Percentiles rank a stretch among this genome's conserved stretches.
phyloP scores from a whole-genome alignment of 2,797 vertebrate species.

The Silurus aristotelis region DNA sequence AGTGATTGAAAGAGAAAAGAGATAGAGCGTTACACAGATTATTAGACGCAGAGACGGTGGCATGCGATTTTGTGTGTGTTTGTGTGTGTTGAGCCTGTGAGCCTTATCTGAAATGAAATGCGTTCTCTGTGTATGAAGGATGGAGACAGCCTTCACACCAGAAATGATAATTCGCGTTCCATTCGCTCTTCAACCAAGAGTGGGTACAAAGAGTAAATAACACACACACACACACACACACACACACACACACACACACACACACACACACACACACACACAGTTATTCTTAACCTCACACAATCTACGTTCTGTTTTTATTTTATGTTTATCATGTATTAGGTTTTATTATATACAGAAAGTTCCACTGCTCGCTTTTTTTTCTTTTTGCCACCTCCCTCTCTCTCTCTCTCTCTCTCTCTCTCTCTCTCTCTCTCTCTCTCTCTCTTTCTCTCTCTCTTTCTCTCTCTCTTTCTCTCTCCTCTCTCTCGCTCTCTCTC shows the following conservation, averaged over 20 bases:
- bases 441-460: neutral
- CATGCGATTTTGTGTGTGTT: slow-evolving; percentile 27
- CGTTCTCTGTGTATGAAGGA: slow-evolving; percentile 1
- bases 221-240: neutral
- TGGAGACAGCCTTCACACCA: slow-evolving; percentile 3
- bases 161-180: slow-evolving; percentile 8
- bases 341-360: too few relatives aligned
- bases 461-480: neutral
- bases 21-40: slow-evolving; percentile 16
- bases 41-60: slow-evolving; percentile 3
- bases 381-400: neutral
- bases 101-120: slow-evolving; percentile 41
- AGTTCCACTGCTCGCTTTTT: neutral
- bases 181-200: neutral
- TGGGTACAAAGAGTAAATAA: neutral
- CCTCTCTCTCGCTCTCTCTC: too few relatives aligned
- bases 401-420: neutral
- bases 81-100: slow-evolving; percentile 7
- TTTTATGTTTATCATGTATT: too few relatives aligned
- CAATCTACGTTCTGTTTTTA: too few relatives aligned
- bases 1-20: slow-evolving; percentile 27
- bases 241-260: neutral
- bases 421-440: neutral
- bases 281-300: too few relatives aligned
- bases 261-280: neutral